Evolutionary conservation across 2,888 invertebrate genomes (phyloP), one percentile per base, ranked within the genome.

Genomic region (Coecobrya sp.): DNA sequence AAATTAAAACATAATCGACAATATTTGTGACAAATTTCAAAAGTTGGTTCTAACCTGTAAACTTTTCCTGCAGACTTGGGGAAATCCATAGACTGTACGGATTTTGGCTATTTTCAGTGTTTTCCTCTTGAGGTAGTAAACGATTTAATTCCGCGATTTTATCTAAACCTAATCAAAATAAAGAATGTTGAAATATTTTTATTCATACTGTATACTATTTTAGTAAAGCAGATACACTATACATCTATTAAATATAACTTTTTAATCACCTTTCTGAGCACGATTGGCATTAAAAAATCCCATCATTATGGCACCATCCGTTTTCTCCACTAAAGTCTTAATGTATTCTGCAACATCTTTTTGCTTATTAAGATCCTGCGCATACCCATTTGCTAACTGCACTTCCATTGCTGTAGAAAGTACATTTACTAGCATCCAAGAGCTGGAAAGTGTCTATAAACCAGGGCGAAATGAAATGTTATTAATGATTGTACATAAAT

Each of bases 401-500:
- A 90, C 82, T 8, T 92, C 93, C 70, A 93, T 65, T 10, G 94
- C 85, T 0, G 93, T 93, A n/a, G 95, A 94, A 42, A 94, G 86
- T 10, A 95, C 94, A 73, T 94, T 95, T 10, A 94, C 91, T 30
- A 95, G 86, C 91, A 94, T 90, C 94, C 94, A 95, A 0, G 94
- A 93, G 19, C 76, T 93, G 25, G 85, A 52, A 3, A 62, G 8
- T 19, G 89, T 87, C 91, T 91, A 89, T 49, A 1, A 13, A 49
- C 1, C 76, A 59, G n/a, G n/a, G n/a, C n/a, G n/a, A n/a, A n/a
- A n/a, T n/a, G n/a, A n/a, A n/a, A n/a, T n/a, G n/a, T n/a, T n/a
- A n/a, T n/a, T n/a, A n/a, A n/a, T n/a, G n/a, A n/a, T n/a, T n/a
- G n/a, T n/a, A n/a, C n/a, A n/a, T n/a, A n/a, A n/a, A n/a, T n/a